Percentiles rank a stretch among this genome's conserved stretches.
Conservation (phyloP, 2,797 vertebrate species). For the Mus spretus region DNA sequence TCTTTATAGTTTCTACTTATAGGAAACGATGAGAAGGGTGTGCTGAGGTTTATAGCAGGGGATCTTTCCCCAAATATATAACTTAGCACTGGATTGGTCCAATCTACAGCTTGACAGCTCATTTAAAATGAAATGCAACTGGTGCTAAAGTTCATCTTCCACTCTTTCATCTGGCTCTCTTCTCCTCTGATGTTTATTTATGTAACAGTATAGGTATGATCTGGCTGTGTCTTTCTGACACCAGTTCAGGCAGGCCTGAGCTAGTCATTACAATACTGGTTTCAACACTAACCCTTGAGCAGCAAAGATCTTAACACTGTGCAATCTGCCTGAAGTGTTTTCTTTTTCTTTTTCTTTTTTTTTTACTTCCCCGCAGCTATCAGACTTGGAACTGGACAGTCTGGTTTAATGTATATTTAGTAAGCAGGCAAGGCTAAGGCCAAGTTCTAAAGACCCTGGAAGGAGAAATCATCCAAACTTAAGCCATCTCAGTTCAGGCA, state of each 20-base stretch:
- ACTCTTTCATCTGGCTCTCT: conserved; percentile 28
- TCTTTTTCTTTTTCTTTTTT: too few relatives aligned
- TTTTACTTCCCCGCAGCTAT: conserved; percentile 34
- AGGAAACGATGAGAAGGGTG: conserved; percentile 11
- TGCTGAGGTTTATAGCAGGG: conserved; percentile 19
- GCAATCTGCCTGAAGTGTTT: conserved; percentile 26
- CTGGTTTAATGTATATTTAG: conserved; percentile 44
- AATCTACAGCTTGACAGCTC: conserved; percentile 52
- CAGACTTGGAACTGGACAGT: conserved; percentile 37
- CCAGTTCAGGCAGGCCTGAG: conserved; percentile 25
- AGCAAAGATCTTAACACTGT: conserved; percentile 11
- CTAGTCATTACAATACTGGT: conserved; percentile 60
- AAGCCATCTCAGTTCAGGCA: neutral
- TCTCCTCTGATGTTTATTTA: conserved; percentile 73
- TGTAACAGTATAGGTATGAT: conserved; percentile 58
- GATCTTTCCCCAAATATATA: neutral
- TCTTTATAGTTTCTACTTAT: neutral
- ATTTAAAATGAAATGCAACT: conserved; percentile 70
- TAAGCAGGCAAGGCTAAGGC: conserved; percentile 18
- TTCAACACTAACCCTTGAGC: conserved; percentile 55
- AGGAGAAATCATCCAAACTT: conserved; percentile 39
- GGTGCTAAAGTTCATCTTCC: neutral
- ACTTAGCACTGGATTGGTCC: conserved; percentile 25
- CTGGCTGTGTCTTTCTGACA: conserved; percentile 53
- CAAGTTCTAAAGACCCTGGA: conserved; percentile 36